Conservation (phyloP, 2,888 invertebrate genomes). For the Cryptophagus acutangulus region DNA sequence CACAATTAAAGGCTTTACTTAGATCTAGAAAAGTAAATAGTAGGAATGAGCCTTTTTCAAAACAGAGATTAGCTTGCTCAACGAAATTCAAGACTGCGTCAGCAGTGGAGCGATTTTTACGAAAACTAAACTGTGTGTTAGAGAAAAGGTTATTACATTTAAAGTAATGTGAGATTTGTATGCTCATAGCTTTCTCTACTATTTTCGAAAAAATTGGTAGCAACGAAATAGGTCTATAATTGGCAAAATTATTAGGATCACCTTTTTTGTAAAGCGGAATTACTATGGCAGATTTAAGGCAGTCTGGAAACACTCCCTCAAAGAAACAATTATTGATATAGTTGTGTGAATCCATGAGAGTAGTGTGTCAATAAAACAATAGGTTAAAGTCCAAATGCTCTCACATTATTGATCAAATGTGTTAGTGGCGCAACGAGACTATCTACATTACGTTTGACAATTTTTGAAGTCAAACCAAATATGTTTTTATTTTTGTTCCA, state of each 20-base stretch:
- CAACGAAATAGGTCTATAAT: neutral
- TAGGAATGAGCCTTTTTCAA: neutral
- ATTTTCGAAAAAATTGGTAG: neutral
- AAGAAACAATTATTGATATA: no score
- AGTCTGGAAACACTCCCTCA: neutral
- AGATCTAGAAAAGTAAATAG: neutral
- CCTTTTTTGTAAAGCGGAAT: neutral
- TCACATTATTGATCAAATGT: neutral
- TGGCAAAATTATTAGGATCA: neutral
- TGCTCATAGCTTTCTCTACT: neutral
- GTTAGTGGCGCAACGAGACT: neutral
- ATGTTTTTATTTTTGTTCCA: no score
- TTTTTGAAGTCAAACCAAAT: neutral
- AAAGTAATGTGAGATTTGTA: neutral
- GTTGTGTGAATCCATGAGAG: no score
- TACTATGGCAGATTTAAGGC: neutral
- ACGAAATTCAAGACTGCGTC: neutral
- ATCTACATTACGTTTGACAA: neutral
- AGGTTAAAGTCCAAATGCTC: no score
- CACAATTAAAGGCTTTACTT: slow-evolving; percentile 2
- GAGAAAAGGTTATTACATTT: neutral
- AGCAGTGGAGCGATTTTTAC: neutral
- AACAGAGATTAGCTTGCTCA: neutral
- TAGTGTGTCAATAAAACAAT: no score
- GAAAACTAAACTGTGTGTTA: neutral